These are phyloP conservation scores for Drosophila subsilvestris DNA, from an alignment of 2,888 invertebrate species.

Conservation along the genomic window DNA sequence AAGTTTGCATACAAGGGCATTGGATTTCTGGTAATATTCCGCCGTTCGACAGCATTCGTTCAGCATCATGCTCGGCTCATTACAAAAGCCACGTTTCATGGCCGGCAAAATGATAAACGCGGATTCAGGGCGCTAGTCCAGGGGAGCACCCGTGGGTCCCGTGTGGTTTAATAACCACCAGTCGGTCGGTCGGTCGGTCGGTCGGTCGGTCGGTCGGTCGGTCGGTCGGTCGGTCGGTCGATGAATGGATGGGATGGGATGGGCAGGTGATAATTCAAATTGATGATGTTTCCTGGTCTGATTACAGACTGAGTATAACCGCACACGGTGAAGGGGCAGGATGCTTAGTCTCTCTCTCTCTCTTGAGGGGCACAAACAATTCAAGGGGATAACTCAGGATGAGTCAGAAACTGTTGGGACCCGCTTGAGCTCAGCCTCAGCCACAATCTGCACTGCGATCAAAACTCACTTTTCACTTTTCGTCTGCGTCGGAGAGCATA, in stretches of 20 bases:
- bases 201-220: background rate
- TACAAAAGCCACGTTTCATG: slow-evolving; percentile 66
- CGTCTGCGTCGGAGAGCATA: too few relatives aligned
- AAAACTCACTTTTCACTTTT: too few relatives aligned
- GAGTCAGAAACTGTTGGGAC: too few relatives aligned
- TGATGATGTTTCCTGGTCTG: slow-evolving; percentile 10
- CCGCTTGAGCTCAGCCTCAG: too few relatives aligned
- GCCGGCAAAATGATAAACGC: slow-evolving; percentile 33
- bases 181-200: background rate
- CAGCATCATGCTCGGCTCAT: slow-evolving; percentile 71
- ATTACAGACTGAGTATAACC: too few relatives aligned
- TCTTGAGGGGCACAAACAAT: too few relatives aligned
- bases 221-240: slow-evolving; percentile 1
- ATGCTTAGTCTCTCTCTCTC: too few relatives aligned
- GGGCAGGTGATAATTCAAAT: slow-evolving; percentile 40
- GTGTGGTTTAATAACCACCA: too few relatives aligned
- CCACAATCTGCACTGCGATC: too few relatives aligned
- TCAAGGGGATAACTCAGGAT: too few relatives aligned
- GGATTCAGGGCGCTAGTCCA: background rate
- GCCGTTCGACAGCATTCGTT: slow-evolving; percentile 37
- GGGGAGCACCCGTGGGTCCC: too few relatives aligned
- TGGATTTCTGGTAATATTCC: slow-evolving; percentile 28
- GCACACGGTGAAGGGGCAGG: too few relatives aligned
- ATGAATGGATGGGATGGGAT: slow-evolving; percentile 7
- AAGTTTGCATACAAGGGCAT: slow-evolving; percentile 32